These are phyloP conservation scores for Barbus barbus DNA, from an alignment of 2,113 vertebrate genomes.

Conservation along the genomic window DNA sequence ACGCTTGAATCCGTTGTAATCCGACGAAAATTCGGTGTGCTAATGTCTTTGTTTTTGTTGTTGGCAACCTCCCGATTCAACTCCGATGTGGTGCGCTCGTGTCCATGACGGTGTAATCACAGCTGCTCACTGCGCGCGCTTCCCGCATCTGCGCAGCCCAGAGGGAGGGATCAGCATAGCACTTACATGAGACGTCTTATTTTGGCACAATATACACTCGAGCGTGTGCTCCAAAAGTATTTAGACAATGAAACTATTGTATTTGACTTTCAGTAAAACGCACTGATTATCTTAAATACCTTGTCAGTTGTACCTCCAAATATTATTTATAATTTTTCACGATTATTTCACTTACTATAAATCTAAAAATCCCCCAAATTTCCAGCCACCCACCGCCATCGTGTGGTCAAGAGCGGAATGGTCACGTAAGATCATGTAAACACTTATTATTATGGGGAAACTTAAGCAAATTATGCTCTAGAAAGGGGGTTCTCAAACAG, in stretches of 20 bases:
- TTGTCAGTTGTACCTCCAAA: not conserved
- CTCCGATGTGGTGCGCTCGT: conserved; percentile 42
- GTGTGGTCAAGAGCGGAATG: not conserved
- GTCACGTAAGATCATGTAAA: not conserved
- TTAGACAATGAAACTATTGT: not conserved
- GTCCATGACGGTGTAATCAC: conserved; percentile 56
- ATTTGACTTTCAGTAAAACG: not conserved
- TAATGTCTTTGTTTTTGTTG: conserved; percentile 45
- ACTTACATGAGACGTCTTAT: not conserved
- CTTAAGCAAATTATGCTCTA: not conserved
- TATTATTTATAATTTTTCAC: not conserved
- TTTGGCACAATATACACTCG: not conserved
- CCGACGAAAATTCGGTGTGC: not conserved
- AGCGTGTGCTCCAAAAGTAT: not conserved
- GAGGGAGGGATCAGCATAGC: conserved; percentile 21
- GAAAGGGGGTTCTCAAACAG: not conserved
- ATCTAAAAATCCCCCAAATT: not conserved
- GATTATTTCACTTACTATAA: not conserved
- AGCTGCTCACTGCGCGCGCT: conserved; percentile 51
- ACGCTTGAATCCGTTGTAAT: conserved; percentile 12
- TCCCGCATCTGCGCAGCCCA: conserved; percentile 56
- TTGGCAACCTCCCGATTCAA: conserved; percentile 35
- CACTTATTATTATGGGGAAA: not conserved
- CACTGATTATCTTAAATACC: not conserved
- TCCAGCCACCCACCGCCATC: conserved; percentile 4